Conservation (phyloP, 2,113 vertebrate genomes). For the Apteryx owenii region DNA sequence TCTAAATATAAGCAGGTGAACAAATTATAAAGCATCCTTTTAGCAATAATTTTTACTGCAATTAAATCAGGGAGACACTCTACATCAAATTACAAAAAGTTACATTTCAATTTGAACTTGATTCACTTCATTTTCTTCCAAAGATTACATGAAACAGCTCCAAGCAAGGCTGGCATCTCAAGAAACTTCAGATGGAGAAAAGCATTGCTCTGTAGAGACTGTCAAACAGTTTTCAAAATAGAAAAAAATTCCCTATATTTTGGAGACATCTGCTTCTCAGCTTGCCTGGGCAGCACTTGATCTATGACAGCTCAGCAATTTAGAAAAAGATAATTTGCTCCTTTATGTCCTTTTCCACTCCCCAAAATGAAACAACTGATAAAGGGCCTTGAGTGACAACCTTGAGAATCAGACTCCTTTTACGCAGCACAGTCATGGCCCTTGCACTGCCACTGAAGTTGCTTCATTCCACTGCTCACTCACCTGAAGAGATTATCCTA, state of each 20-base stretch:
- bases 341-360: not conserved
- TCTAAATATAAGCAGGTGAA: not conserved
- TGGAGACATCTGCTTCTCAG: not conserved
- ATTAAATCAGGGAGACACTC: not conserved
- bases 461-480: not conserved
- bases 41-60: not conserved
- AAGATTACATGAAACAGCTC: not conserved
- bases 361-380: not conserved
- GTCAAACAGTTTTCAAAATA: not conserved
- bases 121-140: not conserved
- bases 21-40: not conserved
- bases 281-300: not conserved
- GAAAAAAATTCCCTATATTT: not conserved
- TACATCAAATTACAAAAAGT: not conserved
- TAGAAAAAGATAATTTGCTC: not conserved
- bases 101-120: not conserved
- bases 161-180: not conserved
- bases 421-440: rapidly evolving
- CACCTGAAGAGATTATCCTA: not conserved
- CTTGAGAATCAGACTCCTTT: not conserved
- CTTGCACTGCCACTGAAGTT: not conserved
- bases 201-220: not conserved
- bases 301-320: not conserved
- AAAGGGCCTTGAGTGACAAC: not conserved
- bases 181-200: not conserved